A percentile compares a stretch with the other conserved stretches of the same genome.
phyloP scores from a whole-genome alignment of 2,888 invertebrate species.

The Polylopha cassiicola region DNA sequence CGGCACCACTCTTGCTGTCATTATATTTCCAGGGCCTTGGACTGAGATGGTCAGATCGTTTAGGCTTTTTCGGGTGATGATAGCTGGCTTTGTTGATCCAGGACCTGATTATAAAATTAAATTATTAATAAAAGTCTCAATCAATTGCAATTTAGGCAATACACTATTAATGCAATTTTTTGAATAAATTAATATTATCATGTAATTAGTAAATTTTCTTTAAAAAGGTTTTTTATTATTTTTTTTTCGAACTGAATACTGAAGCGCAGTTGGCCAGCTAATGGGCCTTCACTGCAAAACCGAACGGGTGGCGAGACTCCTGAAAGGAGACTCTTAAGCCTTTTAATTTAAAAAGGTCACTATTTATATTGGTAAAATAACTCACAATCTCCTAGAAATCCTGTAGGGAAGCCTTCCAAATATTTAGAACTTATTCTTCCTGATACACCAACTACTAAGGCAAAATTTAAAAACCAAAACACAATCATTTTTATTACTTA shows the following conservation, averaged over 20 bases:
- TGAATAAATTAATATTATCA: no score
- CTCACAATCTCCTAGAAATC: constrained; percentile 12
- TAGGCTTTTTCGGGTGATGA: constrained; percentile 44
- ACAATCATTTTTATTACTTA: neutral
- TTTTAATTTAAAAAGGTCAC: neutral
- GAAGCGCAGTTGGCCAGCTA: no score
- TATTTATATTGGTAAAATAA: neutral
- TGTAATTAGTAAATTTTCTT: no score
- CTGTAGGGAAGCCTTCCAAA: constrained; percentile 10
- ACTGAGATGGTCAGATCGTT: constrained; percentile 40
- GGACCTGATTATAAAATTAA: constrained; percentile 50
- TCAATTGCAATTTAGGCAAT: no score
- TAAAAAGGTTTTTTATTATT: no score
- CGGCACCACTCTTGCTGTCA: constrained; percentile 27
- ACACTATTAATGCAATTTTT: no score
- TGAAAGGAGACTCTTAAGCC: no score
- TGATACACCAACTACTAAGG: neutral
- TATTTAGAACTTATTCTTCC: neutral
- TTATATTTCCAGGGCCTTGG: constrained; percentile 28
- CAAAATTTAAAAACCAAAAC: neutral
- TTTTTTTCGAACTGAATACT: no score
- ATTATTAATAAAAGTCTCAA: no score
- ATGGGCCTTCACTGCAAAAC: no score
- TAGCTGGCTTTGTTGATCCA: constrained; percentile 37
- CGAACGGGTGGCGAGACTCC: no score